Evolutionary conservation across 2,797 vertebrate species (phyloP).

Genomic region (Tenualosa thibaudeaui): DNA sequence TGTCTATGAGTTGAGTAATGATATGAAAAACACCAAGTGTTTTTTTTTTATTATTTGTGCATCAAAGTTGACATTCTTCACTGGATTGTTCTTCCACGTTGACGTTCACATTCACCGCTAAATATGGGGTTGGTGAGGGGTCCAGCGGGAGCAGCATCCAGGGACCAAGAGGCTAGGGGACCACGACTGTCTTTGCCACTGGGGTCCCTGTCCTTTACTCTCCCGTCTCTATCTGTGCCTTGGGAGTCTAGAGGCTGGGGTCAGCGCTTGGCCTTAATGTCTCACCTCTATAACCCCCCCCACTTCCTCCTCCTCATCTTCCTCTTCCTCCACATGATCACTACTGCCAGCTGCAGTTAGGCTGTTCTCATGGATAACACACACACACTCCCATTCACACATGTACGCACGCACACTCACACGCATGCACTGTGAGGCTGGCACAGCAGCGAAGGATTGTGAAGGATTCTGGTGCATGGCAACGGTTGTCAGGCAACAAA

Average conservation of each 20-base stretch:
- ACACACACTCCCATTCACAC: background rate
- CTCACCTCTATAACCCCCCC: background rate
- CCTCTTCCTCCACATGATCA: background rate
- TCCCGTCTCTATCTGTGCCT: conserved; percentile 14
- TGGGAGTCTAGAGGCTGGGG: background rate
- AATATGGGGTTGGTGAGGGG: background rate
- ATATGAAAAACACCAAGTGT: background rate
- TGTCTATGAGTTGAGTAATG: background rate
- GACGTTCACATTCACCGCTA: conserved; percentile 35
- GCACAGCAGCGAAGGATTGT: conserved; percentile 4
- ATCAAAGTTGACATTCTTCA: conserved; percentile 43
- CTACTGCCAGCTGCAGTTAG: conserved; percentile 2
- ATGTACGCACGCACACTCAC: background rate
- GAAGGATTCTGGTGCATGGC: background rate
- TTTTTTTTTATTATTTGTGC: background rate
- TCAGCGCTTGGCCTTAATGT: background rate
- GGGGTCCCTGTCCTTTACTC: background rate
- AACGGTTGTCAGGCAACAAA: conserved; percentile 9
- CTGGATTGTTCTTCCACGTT: conserved; percentile 30
- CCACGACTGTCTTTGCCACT: background rate
- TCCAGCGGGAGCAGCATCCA: background rate
- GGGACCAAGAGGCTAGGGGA: background rate
- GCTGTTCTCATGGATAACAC: background rate
- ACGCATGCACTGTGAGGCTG: background rate
- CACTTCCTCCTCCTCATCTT: background rate